Evolutionary conservation across 2,113 vertebrate species (phyloP).

Genomic region (Odontophorus gujanensis): DNA sequence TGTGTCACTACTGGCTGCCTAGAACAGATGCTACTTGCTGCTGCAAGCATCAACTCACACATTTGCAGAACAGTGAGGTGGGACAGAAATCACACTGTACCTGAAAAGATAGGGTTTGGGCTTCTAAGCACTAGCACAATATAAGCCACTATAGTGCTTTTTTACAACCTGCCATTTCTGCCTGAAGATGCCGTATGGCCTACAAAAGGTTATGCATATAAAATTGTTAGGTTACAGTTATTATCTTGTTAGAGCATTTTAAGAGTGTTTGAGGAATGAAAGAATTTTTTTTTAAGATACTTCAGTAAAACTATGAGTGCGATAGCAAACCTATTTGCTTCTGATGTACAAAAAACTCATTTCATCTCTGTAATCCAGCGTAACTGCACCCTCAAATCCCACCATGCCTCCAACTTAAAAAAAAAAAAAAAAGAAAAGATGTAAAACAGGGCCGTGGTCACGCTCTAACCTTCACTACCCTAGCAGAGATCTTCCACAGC

Average conservation of each 20-base stretch:
- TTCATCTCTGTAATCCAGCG: constrained; percentile 16
- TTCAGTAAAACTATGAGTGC: constrained; percentile 12
- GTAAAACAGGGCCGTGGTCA: neutral
- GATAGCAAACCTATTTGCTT: neutral
- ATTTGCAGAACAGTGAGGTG: neutral
- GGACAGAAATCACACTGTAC: neutral
- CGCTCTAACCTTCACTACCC: neutral
- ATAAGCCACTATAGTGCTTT: constrained; percentile 6
- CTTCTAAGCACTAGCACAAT: neutral
- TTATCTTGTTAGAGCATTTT: constrained; percentile 46
- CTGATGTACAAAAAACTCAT: constrained; percentile 43
- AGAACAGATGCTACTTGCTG: neutral
- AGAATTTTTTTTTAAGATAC: constrained; percentile 22
- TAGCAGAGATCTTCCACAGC: neutral
- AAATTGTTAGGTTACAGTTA: constrained; percentile 51
- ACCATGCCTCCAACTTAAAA: neutral
- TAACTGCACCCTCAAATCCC: neutral
- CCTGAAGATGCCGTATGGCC: neutral
- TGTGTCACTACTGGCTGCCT: neutral
- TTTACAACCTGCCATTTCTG: constrained; percentile 47
- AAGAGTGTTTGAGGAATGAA: constrained; percentile 44
- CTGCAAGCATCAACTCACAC: neutral
- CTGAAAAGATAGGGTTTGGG: neutral
- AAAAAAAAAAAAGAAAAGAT: neutral
- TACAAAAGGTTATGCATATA: constrained; percentile 62